phyloP scores from a whole-genome alignment of 37 sponge, comb jelly and placozoan species.

The Halichondria panicea region DNA sequence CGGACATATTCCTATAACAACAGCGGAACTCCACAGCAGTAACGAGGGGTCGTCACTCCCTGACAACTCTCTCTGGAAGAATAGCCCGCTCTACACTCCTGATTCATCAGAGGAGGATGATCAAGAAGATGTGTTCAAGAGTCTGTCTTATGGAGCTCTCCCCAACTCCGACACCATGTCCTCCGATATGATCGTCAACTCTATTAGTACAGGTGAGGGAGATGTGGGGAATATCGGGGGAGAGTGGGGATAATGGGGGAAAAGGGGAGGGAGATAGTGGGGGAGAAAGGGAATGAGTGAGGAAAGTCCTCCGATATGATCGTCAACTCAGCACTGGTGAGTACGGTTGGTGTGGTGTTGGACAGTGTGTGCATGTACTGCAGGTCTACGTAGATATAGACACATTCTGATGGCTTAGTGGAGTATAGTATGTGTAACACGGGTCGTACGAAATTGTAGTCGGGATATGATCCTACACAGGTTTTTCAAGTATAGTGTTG shows the following conservation, averaged over 20 bases:
- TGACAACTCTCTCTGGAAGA: conserved; percentile 3
- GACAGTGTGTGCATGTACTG: too few relatives aligned
- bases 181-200: conserved; percentile 44
- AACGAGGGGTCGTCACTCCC: neutral
- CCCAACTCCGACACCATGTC: conserved; percentile 31
- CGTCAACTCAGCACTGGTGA: too few relatives aligned
- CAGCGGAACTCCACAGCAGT: too few relatives aligned
- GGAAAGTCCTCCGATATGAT: too few relatives aligned
- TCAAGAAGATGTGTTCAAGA: conserved; percentile 12
- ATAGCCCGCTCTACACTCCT: neutral
- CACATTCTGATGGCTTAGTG: neutral
- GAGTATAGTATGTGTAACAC: neutral
- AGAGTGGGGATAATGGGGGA: too few relatives aligned
- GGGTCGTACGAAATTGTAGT: neutral
- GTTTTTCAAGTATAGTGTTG: too few relatives aligned
- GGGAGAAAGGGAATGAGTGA: too few relatives aligned
- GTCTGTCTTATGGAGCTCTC: neutral
- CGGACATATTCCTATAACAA: neutral
- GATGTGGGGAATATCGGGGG: too few relatives aligned
- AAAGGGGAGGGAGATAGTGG: too few relatives aligned
- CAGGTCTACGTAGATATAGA: neutral
- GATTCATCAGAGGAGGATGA: neutral
- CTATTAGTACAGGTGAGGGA: conserved; percentile 35
- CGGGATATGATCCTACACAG: too few relatives aligned
- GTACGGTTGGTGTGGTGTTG: too few relatives aligned